Base-by-base conservation (phyloP, 1,140 invertebrate species). In the Tetragnatha versicolor region DNA sequence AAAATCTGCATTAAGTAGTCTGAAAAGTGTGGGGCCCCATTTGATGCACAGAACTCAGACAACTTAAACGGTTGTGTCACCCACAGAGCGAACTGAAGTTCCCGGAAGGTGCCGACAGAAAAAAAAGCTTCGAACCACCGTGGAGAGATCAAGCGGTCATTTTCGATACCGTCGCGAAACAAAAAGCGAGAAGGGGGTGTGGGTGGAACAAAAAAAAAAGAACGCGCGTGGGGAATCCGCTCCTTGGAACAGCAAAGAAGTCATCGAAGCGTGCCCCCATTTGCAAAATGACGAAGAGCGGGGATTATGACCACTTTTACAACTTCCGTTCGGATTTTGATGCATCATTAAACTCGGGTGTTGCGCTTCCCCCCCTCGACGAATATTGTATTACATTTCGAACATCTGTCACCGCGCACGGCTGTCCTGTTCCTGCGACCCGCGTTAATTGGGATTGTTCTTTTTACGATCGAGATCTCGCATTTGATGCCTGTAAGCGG, bases 251-350 rank as follows among this genome's bases (percentile, higher is more conserved):
- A 29, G 45, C 66, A 53, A 42, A 49, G 73, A 17, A 63, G 6
- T 39, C 73, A 49, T 20, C 73, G 60, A 22, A 76, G 73, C 73
- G 73, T 76, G 60, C 42, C 45, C 29, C 73, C 73, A 77, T 77
- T 77, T 77, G 60, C 73, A 77, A 49, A 75, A 65, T 47, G 58
- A 49, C 33, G 39, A 20, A 39, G 3, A 49, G 39, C 7, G 6
- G 47, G 73, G 60, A 77, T 77, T 65, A 77, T 77, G 61, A 55
- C 73, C 73, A 77, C 73, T 77, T 77, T 77, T 77, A 77, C 73
- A 77, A 77, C 73, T 77, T 77, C 73, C 73, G 73, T 42, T 65
- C 60, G 33, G 73, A 66, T 77, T 77, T 77, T 65, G 58, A 76
- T 53, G 72, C 73, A 65, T 77, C 73, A 77, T 77, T 75, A 53